Evolutionary conservation across 2,888 invertebrate species (phyloP), one percentile per base, ranked within the genome.

Genomic region (Clunio marinus): DNA sequence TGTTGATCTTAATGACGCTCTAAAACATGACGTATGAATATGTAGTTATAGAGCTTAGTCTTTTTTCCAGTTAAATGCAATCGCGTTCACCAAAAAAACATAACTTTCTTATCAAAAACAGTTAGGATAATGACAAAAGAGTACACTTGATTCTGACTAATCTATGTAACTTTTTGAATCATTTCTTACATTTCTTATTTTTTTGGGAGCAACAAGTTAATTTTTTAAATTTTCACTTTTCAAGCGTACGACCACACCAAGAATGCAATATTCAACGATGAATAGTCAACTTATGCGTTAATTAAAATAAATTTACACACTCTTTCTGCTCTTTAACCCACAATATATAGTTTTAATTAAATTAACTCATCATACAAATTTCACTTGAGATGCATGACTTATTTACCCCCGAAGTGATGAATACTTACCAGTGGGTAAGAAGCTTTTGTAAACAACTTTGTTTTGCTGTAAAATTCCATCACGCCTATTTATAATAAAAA

Each of bases 251-350:
- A 8, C 25, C 13, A 22, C 25, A 20, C 25, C n/a, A 2, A 57
- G 10, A 57, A 24, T 57, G 57, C 57, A 57, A 13, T 22, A 22
- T 22, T 17, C 51, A 13, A 15, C 5, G n/a, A 20, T 20, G 17
- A 8, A 17, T 4, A 7, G 4, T 5, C 2, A 3, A 51, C 22
- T 57, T n/a, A 57, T 13, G 27, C 15, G 5, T 57, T 25, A 57
- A 57, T 57, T 57, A 15, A 57, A 57, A 24, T 57, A 57, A 57
- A 57, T 35, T 32, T 46, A 63, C 41, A 32, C 59, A 45, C 63
- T 63, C 25, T 62, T 15, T 45, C 46, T 63, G 63, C 63, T 45
- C 46, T 63, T 63, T 63, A 45, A 63, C 63, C 63, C 63, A 45
- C 37, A 20, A 22, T 37, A 60, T n/a, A 24, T 32, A 59, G n/a